These are phyloP conservation scores for Rhagonycha fulva DNA, from an alignment of 2,888 invertebrate species.

Conservation along the genomic window DNA sequence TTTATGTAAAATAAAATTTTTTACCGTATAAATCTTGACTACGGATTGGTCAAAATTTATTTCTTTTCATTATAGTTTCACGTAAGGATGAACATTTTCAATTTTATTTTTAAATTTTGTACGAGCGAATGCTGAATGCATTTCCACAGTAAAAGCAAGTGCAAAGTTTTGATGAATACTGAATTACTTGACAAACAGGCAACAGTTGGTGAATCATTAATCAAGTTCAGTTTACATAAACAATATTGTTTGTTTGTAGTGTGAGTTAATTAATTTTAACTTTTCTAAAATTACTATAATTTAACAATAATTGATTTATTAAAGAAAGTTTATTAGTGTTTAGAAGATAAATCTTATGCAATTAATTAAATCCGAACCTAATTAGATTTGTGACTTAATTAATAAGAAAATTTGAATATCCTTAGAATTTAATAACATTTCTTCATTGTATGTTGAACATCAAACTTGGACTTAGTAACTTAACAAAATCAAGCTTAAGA, in stretches of 20 bases:
- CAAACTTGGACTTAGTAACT: neutral
- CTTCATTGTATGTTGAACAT: neutral
- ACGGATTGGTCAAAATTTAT: neutral
- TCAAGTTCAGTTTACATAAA: constrained; percentile 3
- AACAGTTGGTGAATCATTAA: constrained; percentile 10
- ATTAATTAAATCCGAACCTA: neutral
- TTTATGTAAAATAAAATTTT: neutral
- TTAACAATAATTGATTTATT: neutral
- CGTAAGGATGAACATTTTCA: neutral
- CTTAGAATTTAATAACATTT: neutral
- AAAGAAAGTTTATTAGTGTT: neutral
- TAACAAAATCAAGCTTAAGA: constrained; percentile 4
- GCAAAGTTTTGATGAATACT: constrained; percentile 12
- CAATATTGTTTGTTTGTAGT: constrained; percentile 4
- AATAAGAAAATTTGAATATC: neutral
- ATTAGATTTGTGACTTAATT: neutral
- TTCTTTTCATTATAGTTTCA: constrained; percentile 1
- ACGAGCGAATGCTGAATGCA: neutral
- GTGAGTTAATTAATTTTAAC: neutral
- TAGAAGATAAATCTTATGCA: neutral
- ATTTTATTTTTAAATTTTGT: neutral
- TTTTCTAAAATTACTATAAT: neutral
- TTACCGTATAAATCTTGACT: neutral
- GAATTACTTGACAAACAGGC: constrained; percentile 8
- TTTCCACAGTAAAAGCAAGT: constrained; percentile 9